Evolutionary conservation across 2,888 invertebrate species (phyloP).

Genomic region (Halocaridina rubra): DNA sequence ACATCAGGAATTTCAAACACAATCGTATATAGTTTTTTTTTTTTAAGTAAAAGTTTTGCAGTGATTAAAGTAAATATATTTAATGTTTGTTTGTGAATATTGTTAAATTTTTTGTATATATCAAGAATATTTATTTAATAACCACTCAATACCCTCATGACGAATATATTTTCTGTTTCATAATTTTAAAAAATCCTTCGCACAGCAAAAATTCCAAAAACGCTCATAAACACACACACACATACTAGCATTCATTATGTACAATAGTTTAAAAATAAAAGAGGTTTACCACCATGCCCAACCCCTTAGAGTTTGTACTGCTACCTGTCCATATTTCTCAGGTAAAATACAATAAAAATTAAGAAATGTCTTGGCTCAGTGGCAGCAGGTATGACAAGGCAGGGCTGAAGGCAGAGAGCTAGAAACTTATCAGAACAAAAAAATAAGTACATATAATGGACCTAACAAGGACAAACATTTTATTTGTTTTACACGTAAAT

Average conservation of each 20-base stretch:
- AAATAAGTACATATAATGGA: background rate
- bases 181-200: too few species aligned
- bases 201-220: too few species aligned
- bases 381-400: conserved; percentile 29
- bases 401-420: conserved; percentile 15
- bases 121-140: too few species aligned
- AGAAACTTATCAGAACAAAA: background rate
- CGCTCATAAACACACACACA: background rate
- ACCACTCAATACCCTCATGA: too few species aligned
- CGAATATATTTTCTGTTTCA: background rate
- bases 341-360: background rate
- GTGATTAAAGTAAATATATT: too few species aligned
- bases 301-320: conserved; percentile 50
- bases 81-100: too few species aligned
- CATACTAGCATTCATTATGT: conserved; percentile 5
- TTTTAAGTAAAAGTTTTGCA: too few species aligned
- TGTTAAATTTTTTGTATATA: too few species aligned
- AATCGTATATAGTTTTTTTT: too few species aligned
- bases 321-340: conserved; percentile 34
- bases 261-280: conserved; percentile 20
- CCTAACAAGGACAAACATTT: background rate
- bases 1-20: too few species aligned
- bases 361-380: conserved; percentile 9
- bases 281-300: conserved; percentile 21
- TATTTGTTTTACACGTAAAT: background rate